phyloP scores from a whole-genome alignment of 2,888 invertebrate genomes.

The Physocephala rufipes region DNA sequence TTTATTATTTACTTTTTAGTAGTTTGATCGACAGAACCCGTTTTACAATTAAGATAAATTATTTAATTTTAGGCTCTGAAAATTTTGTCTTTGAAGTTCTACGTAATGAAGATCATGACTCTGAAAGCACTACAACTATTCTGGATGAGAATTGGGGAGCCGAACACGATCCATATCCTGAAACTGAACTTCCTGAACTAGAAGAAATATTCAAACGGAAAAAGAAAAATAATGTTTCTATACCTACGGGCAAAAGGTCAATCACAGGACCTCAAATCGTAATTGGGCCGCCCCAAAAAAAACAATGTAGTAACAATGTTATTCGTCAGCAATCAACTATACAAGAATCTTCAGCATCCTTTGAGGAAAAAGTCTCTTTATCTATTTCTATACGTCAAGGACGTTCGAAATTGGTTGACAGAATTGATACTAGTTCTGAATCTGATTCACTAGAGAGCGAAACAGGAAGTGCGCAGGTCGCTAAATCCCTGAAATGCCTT shows the following conservation, averaged over 20 bases:
- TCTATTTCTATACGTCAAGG: constrained; percentile 32
- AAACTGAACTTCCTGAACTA: constrained; percentile 37
- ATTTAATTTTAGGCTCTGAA: constrained; percentile 34
- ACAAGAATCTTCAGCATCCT: constrained; percentile 34
- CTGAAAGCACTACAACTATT: background rate
- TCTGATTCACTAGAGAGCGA: constrained; percentile 35
- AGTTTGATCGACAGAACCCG: background rate
- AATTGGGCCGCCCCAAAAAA: constrained; percentile 17
- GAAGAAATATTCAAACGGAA: constrained; percentile 41
- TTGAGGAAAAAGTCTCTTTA: constrained; percentile 36
- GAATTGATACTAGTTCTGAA: constrained; percentile 31
- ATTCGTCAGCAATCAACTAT: constrained; percentile 6
- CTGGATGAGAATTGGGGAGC: background rate
- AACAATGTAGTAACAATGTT: background rate
- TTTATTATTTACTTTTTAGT: background rate
- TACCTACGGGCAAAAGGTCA: constrained; percentile 19
- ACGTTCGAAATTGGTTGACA: constrained; percentile 27
- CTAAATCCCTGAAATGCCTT: constrained; percentile 34
- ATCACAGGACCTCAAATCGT: background rate
- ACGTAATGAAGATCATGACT: constrained; percentile 25
- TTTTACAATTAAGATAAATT: background rate
- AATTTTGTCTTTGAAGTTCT: constrained; percentile 39
- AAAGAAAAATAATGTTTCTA: constrained; percentile 25
- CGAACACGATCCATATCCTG: constrained; percentile 37
- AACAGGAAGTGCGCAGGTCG: constrained; percentile 6